Base-by-base conservation (phyloP, 2,113 vertebrate genomes). In the Panurus biarmicus region DNA sequence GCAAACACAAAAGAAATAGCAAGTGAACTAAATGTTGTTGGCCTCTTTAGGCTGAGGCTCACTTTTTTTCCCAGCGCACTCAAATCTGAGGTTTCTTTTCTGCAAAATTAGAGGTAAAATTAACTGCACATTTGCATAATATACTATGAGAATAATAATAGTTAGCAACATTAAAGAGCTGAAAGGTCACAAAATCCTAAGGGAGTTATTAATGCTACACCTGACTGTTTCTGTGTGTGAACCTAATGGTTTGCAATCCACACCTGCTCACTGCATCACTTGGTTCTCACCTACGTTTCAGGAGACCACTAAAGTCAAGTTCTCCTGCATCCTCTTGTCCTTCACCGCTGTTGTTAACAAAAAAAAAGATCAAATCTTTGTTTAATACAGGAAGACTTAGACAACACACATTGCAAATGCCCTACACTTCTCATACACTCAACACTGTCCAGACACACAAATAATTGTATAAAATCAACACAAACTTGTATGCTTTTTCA, bases 261-360 rank as follows among this genome's bases (percentile, higher is more conserved):
- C 95, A 94, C 87, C 81, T 94, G 96, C 95, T 96, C 96, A 97
- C 88, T 96, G 91, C 96, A 96, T 85, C 88, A 89, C 88, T 98
- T 96, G 96, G 96, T 98, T 99, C 99, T 99, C 98, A 99, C 99
- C 99, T 99, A 99, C 99, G 99, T 98, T 99, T 99, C 98, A 99
- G 99, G 97, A 99, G 99, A 98, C 98, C 99, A 99, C 99, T 99
- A 99, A 99, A 99, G 98, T 99, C 99, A 99, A 99, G 99, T 94
- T 99, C 99, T 85, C 99, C 99, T 98, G 99, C 99, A 98, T 99
- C 99, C 6, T 99, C 99, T 99, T 99, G 99, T 97, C 99, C 99
- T 98, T 99, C 99, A 98, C 98, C 99, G 89, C 99, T 99, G 99
- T 99, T 98, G 97, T 99, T 98, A 98, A 98, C 98, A 98, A 98